A percentile compares a stretch with the other conserved stretches of the same genome.
Evolutionary conservation across 2,113 vertebrate genomes (phyloP).

Genomic region (Lutjanus erythropterus): DNA sequence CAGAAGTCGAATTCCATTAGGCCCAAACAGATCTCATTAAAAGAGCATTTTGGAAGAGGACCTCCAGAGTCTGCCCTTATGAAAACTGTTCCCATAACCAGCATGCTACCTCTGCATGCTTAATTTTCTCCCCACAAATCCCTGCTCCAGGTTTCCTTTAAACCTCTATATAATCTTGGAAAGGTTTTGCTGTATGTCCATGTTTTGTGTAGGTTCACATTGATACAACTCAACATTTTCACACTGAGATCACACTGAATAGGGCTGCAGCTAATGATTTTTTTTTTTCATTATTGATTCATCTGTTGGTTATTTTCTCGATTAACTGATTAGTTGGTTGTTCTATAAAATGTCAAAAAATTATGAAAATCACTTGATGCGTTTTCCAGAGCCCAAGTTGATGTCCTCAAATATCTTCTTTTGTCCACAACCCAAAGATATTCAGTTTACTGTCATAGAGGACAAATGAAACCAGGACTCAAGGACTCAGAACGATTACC

Average conservation of each 20-base stretch:
- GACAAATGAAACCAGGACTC: too few species aligned
- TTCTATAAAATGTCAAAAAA: too few species aligned
- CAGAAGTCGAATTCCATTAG: constrained; percentile 22
- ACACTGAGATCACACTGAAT: neutral
- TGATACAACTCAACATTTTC: neutral
- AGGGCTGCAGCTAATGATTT: too few species aligned
- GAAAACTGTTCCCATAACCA: constrained; percentile 31
- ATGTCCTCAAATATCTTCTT: too few species aligned
- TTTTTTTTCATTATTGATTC: too few species aligned
- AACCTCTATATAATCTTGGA: neutral
- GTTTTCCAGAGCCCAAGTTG: too few species aligned
- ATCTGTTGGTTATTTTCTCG: too few species aligned
- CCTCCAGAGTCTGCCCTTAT: constrained; percentile 11
- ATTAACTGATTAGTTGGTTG: too few species aligned
- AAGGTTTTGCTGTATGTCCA: neutral
- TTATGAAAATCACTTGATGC: too few species aligned
- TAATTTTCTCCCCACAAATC: constrained; percentile 6
- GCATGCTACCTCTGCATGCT: neutral
- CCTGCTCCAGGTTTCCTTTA: neutral
- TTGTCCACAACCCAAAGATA: too few species aligned
- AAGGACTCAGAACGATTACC: too few species aligned
- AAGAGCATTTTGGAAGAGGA: constrained; percentile 26
- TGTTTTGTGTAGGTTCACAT: neutral
- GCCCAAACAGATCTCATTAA: constrained; percentile 43
- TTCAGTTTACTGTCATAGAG: too few species aligned